A percentile compares a stretch with the other conserved stretches of the same genome.
Evolutionary conservation across 2,113 vertebrate genomes (phyloP).

Genomic region (Boulengeromyrus knoepffleri): DNA sequence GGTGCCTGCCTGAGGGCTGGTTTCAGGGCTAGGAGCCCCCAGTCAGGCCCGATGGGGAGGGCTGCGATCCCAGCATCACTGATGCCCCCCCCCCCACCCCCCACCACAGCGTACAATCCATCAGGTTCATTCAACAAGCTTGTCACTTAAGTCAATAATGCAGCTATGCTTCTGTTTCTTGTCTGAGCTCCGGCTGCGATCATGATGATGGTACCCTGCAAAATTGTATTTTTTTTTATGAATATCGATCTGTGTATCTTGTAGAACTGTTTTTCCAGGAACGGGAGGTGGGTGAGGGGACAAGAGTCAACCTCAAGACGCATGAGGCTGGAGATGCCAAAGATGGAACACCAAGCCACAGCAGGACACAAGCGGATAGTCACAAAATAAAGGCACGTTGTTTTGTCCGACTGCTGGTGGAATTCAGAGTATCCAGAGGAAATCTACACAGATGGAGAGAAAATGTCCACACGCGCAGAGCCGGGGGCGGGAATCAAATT

Average conservation of each 20-base stretch:
- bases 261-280: background rate
- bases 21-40: background rate
- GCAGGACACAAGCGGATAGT: background rate
- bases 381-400: background rate
- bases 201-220: background rate
- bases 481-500: background rate
- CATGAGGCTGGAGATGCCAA: background rate
- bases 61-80: background rate
- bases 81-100: background rate
- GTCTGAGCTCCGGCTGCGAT: background rate
- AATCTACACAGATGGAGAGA: background rate
- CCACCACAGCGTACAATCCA: background rate
- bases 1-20: slow-evolving; percentile 14
- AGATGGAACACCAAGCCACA: background rate
- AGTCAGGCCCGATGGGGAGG: background rate
- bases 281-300: background rate
- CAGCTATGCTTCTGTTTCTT: background rate
- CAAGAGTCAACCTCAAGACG: background rate
- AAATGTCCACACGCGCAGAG: background rate
- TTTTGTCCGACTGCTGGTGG: background rate
- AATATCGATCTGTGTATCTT: background rate
- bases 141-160: slow-evolving; percentile 9
- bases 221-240: background rate
- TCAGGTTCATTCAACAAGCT: background rate
- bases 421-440: background rate